These are phyloP conservation scores for Corella eumyota DNA, from an alignment of 23 tunicate genomes.

Conservation along the genomic window DNA sequence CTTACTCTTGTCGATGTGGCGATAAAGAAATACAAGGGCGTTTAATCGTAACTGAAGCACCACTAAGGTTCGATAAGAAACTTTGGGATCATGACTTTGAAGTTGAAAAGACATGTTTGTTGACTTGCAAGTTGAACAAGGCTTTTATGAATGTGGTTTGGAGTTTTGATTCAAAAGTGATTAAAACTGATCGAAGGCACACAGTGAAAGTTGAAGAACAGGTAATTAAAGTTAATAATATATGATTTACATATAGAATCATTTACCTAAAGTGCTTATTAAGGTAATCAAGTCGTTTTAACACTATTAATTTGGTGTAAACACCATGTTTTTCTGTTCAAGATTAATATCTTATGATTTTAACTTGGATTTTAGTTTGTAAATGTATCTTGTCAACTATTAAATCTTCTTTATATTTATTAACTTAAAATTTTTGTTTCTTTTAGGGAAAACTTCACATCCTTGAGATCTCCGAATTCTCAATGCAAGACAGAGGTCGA, in stretches of 20 bases:
- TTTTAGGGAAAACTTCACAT: conserved; percentile 59
- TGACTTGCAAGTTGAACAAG: conserved; percentile 56
- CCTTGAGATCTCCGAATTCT: conserved; percentile 45
- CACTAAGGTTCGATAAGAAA: conserved; percentile 38
- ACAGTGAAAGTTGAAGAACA: conserved; percentile 34
- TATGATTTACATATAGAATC: too few species aligned
- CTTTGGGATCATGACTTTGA: conserved; percentile 61
- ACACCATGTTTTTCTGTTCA: too few species aligned
- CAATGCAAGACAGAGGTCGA: conserved; percentile 60
- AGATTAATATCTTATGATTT: too few species aligned
- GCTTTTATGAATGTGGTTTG: conserved; percentile 50
- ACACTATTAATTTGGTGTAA: too few species aligned
- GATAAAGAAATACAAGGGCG: conserved; percentile 30
- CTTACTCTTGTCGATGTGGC: conserved; percentile 50
- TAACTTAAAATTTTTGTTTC: not conserved
- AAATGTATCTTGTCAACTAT: too few species aligned
- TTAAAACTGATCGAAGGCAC: conserved; percentile 54
- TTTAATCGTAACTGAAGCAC: conserved; percentile 57
- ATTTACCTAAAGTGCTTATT: too few species aligned
- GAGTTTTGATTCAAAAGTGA: conserved; percentile 48
- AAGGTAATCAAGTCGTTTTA: too few species aligned
- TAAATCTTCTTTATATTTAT: not conserved
- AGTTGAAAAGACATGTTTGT: conserved; percentile 37
- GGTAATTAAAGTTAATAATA: conserved; percentile 6
- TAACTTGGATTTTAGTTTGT: too few species aligned